Base-by-base conservation (phyloP, 2,113 vertebrate species). In the Loxodonta africana region DNA sequence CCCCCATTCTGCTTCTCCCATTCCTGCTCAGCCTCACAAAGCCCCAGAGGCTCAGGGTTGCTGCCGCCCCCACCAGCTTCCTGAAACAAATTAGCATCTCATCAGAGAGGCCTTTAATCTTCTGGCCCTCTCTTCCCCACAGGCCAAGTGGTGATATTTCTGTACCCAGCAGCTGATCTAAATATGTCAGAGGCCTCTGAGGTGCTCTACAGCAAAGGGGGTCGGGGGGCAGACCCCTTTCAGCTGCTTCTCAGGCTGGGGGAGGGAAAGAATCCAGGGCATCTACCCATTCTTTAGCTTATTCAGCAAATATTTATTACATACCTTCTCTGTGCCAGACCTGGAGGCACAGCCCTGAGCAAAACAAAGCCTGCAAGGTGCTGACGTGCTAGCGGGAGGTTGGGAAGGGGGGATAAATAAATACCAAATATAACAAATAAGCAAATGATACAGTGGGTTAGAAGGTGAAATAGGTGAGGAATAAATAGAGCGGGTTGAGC, bases 21-120 rank as follows among this genome's bases (percentile, higher is more conserved):
- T 76, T 48, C 44, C 82, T 46, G 48, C 76, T 90, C 41, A 28
- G 48, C 71, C 33, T 95, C 91, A 41, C 21, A 83, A 62, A 88
- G 83, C 93, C 89, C 76, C 73, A 62, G 89, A 51, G 74, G 28
- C 44, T 23, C 78, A 0, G 9, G 77, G 87, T 3, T 62, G 71
- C 85, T 60, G 46, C 71, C 51, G 62, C 77, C 88, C 84, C 89
- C n/a, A 18, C 73, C 62, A 18, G 80, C 94, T 97, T 94, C 91
- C 46, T 0, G 33, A 74, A 95, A 96, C 95, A 94, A 97, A 97
- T 95, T 91, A 95, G 41, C 91, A 89, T 96, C 93, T 96, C 94
- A 96, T 97, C 67, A 94, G 85, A 92, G 74, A 83, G 69, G 88
- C 41, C 85, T 98, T 97, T 94, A 73, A 95, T 97, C 97, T 97